Evolutionary conservation across 2,113 vertebrate species (phyloP).

Genomic region (Phylloscopus whistleri): DNA sequence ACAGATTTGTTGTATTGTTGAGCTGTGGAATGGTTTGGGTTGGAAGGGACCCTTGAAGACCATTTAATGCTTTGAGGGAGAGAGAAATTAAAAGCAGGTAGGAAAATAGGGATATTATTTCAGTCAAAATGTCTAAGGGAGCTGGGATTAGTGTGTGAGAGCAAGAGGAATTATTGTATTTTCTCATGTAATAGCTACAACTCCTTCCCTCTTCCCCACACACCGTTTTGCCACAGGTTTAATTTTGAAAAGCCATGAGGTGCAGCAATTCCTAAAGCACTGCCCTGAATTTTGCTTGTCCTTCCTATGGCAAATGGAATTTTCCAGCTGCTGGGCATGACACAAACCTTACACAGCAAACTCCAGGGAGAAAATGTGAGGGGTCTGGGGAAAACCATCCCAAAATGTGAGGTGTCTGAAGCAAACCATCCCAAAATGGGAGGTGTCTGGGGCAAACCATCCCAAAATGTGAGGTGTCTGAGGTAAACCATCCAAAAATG

Average conservation of each 20-base stretch:
- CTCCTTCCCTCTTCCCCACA: neutral
- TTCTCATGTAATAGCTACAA: neutral
- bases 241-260: neutral
- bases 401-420: neutral
- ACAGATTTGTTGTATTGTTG: neutral
- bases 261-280: neutral
- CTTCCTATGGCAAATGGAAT: accelerated
- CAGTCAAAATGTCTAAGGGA: neutral
- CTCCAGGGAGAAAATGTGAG: neutral
- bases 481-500: neutral
- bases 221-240: neutral
- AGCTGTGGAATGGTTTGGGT: neutral
- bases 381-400: neutral
- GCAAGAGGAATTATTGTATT: neutral
- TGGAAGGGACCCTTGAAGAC: neutral
- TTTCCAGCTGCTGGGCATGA: neutral
- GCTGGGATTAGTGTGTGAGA: neutral
- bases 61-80: neutral
- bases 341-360: neutral
- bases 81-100: neutral
- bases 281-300: accelerated
- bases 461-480: neutral
- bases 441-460: neutral
- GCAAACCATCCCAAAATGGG: neutral
- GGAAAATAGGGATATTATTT: neutral